Evolutionary conservation across 92 coral and sea anemone species (phyloP).

Genomic region (Metridium senile): DNA sequence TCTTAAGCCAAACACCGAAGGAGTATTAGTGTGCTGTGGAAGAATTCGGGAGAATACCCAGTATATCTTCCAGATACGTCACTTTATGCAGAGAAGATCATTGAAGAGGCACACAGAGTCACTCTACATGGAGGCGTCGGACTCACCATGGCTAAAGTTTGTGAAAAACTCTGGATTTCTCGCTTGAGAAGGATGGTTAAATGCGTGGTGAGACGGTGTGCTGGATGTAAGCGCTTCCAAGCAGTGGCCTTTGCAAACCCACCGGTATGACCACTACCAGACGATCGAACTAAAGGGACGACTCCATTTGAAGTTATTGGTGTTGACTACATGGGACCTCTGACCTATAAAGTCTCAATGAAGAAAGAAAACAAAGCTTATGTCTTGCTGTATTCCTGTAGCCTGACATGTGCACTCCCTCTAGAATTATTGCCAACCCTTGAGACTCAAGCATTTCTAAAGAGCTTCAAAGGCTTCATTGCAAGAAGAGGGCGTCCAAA

Average conservation of each 20-base stretch:
- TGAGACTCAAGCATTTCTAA: conserved; percentile 24
- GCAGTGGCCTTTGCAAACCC: conserved; percentile 20
- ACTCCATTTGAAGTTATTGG: too few species aligned
- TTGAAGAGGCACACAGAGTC: conserved; percentile 35
- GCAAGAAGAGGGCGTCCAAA: conserved; percentile 19
- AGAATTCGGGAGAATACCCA: conserved; percentile 48
- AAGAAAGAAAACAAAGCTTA: conserved; percentile 35
- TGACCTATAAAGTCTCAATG: conserved; percentile 20
- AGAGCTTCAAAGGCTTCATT: conserved; percentile 15
- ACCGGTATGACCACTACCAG: conserved; percentile 19
- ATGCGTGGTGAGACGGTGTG: conserved; percentile 27
- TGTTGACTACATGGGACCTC: conserved; percentile 19
- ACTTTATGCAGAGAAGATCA: conserved; percentile 31
- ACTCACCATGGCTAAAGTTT: conserved; percentile 16
- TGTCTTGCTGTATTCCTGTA: conserved; percentile 25
- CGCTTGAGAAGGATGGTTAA: too few species aligned
- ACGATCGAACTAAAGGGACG: too few species aligned
- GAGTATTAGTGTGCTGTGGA: conserved; percentile 52
- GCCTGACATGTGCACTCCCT: conserved; percentile 17
- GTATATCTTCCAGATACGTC: conserved; percentile 47
- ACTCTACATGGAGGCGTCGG: conserved; percentile 56
- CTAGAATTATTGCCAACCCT: conserved; percentile 25
- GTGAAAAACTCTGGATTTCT: too few species aligned
- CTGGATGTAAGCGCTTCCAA: conserved; percentile 40
- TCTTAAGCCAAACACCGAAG: conserved; percentile 46